phyloP scores from a whole-genome alignment of 2,113 vertebrate genomes.

The Bombycilla garrulus region DNA sequence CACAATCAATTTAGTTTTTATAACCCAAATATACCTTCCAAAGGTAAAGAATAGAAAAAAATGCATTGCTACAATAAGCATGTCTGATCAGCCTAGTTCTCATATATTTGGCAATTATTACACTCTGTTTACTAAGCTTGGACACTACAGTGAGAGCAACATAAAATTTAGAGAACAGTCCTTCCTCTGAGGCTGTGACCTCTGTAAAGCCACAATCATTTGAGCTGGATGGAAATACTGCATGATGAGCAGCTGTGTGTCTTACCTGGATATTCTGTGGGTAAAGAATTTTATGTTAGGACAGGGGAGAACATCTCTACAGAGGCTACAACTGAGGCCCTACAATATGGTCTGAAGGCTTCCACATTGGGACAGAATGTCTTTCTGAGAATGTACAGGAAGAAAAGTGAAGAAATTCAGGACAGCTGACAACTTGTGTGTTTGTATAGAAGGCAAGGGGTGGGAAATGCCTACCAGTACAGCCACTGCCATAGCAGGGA shows the following conservation, averaged over 20 bases:
- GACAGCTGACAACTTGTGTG: background rate
- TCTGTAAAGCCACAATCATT: background rate
- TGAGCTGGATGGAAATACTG: background rate
- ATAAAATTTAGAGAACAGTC: background rate
- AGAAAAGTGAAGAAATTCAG: background rate
- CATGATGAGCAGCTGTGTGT: background rate
- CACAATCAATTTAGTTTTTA: constrained; percentile 58
- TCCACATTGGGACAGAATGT: background rate
- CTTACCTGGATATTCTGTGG: background rate
- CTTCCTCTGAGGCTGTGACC: background rate
- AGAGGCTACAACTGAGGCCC: background rate
- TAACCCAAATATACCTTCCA: constrained; percentile 51
- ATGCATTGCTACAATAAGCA: background rate
- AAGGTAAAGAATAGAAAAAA: constrained; percentile 61
- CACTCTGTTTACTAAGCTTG: background rate
- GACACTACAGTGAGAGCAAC: background rate
- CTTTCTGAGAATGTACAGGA: background rate
- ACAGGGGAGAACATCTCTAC: background rate
- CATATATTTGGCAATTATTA: background rate
- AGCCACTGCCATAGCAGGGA: background rate
- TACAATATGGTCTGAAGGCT: background rate
- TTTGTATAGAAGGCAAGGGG: background rate
- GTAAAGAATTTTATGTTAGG: background rate
- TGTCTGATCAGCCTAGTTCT: background rate
- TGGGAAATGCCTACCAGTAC: background rate